Evolutionary conservation across 2,888 invertebrate species (phyloP).

Genomic region (Tanytarsus gracilentus): DNA sequence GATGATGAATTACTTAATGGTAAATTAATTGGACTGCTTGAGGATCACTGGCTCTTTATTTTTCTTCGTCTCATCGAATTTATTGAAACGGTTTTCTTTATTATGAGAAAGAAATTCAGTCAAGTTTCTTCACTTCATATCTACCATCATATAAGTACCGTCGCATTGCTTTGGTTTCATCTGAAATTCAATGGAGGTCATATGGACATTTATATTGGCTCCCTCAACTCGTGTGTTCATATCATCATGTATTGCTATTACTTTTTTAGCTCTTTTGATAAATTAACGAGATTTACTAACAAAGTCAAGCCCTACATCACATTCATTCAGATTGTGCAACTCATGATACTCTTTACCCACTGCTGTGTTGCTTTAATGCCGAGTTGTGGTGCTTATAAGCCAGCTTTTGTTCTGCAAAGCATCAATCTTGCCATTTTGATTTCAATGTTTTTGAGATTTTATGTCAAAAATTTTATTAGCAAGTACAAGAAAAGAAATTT

Average conservation of each 20-base stretch:
- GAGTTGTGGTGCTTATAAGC: background rate
- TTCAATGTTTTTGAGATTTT: background rate
- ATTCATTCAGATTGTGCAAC: slow-evolving; percentile 14
- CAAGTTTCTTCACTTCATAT: slow-evolving; percentile 3
- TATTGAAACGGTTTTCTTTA: slow-evolving; percentile 5
- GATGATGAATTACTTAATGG: background rate
- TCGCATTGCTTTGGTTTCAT: background rate
- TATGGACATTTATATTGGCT: background rate
- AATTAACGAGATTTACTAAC: background rate
- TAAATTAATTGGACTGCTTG: background rate
- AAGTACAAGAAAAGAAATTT: too few species aligned
- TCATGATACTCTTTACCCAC: slow-evolving; percentile 4
- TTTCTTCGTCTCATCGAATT: background rate
- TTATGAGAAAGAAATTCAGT: slow-evolving; percentile 3
- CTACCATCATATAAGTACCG: slow-evolving; percentile 12
- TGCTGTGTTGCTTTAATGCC: background rate
- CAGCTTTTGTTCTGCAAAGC: too few species aligned
- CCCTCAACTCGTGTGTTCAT: slow-evolving; percentile 3
- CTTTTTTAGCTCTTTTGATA: slow-evolving; percentile 4
- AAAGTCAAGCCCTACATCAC: slow-evolving; percentile 10
- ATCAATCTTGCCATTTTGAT: background rate
- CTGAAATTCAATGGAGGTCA: background rate
- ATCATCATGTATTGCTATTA: slow-evolving; percentile 10
- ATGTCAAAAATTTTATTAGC: too few species aligned
- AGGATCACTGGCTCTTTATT: background rate